Conservation (phyloP, 2,797 vertebrate species). For the Ctenopoma kingsleyae region DNA sequence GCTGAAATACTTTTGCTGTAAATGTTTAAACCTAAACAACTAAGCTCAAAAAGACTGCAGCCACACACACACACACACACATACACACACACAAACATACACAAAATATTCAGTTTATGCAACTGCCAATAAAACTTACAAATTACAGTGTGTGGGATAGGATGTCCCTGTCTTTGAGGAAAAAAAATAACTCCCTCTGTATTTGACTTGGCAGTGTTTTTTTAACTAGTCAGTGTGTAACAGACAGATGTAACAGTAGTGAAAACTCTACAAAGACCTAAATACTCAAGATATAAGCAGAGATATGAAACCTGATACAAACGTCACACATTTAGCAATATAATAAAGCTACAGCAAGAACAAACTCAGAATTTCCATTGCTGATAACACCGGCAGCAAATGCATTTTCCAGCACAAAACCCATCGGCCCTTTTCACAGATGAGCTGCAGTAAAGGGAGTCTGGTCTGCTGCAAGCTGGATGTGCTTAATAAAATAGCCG, state of each 20-base stretch:
- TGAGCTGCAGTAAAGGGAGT: conserved; percentile 62
- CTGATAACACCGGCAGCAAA: conserved; percentile 42
- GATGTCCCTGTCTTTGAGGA: conserved; percentile 55
- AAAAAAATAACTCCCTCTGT: conserved; percentile 49
- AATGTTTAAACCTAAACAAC: conserved; percentile 9
- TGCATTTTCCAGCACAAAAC: conserved; percentile 49
- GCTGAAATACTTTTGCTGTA: conserved; percentile 18
- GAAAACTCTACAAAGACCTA: conserved; percentile 24
- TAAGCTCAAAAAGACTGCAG: conserved; percentile 5
- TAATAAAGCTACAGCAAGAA: conserved; percentile 23
- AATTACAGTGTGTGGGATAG: conserved; percentile 61
- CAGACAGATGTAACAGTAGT: conserved; percentile 41
- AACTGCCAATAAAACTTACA: conserved; percentile 61
- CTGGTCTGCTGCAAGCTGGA: conserved; percentile 55
- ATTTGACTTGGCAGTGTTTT: conserved; percentile 46
- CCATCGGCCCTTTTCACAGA: conserved; percentile 60
- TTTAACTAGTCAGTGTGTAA: conserved; percentile 37
- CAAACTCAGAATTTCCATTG: conserved; percentile 31
- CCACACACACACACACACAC: conserved; percentile 20
- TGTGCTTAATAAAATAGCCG: conserved; percentile 66
- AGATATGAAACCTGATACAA: conserved; percentile 22
- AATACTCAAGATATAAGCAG: conserved; percentile 22
- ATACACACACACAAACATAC: conserved; percentile 28
- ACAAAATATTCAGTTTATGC: conserved; percentile 39
- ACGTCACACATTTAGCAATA: not conserved